Evolutionary conservation across 2,888 invertebrate genomes (phyloP), one percentile per base, ranked within the genome.

Genomic region (Drosophila picticornis): DNA sequence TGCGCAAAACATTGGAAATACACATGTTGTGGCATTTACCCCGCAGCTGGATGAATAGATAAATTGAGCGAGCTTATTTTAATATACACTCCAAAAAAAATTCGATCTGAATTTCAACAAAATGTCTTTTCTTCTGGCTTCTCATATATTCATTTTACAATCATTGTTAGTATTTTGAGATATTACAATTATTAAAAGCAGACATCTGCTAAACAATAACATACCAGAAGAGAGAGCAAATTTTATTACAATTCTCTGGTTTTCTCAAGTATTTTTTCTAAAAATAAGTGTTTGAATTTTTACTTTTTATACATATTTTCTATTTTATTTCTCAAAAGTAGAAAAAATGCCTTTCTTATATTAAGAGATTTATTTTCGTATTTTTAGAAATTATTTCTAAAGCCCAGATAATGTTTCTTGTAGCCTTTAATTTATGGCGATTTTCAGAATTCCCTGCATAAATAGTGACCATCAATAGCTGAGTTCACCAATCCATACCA

Each of bases 11-110:
- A 46, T 46, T 7, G 43, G 10, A 57, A 64, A 57, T 43, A 59
- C 51, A 40, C 61, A 74, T 51, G 31, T 65, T 60, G 32, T 36
- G 25, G 27, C 38, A 51, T n/a, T 2, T 6, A 43, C 11, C 46
- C 46, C 4, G 22, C 4, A 25, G 22, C 22, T 46, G 9, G 0
- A 46, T 25, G 25, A 9, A 16, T 16, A 16, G 4, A 46, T 22
- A 2, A 16, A 46, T 46, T 1, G 46, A 16, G 13, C 22, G 1
- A 46, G 46, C 16, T 25, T 25, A 25, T 7, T 4, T 46, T 22
- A 9, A 16, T 7, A 46, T 46, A 16, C 46, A 46, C 46, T 46
- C 4, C 25, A 16, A 46, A 46, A 25, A 7, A 46, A 16, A 13
- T 9, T 25, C 16, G 2, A 1, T 7, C 4, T 46, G 16, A 13